Evolutionary conservation across 1,140 invertebrate genomes (phyloP).

Genomic region (Neotoxoptera formosana): DNA sequence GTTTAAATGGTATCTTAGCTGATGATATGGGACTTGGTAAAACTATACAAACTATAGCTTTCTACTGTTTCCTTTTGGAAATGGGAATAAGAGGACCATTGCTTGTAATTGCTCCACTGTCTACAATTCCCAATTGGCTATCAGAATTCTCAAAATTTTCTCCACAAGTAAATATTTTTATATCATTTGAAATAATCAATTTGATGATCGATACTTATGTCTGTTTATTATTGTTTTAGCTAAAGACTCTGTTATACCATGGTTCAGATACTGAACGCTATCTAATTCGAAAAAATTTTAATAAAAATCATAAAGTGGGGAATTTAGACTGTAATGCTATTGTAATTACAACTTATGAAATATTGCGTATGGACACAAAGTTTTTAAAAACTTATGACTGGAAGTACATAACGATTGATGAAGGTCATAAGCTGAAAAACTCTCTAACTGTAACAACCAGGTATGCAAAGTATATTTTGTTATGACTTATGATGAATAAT

Average conservation of each 20-base stretch:
- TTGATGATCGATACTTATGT: background rate
- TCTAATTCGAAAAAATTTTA: constrained; percentile 63
- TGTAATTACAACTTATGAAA: constrained; percentile 71
- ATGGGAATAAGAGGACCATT: constrained; percentile 69
- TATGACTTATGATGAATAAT: background rate
- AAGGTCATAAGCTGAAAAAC: constrained; percentile 79
- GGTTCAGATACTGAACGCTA: constrained; percentile 64
- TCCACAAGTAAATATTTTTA: constrained; percentile 64
- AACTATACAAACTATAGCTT: constrained; percentile 75
- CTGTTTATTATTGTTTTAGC: constrained; percentile 61
- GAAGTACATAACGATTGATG: constrained; percentile 77
- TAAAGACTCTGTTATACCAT: constrained; percentile 71
- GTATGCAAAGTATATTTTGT: constrained; percentile 63
- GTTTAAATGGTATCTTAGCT: constrained; percentile 78
- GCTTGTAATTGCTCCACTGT: constrained; percentile 73
- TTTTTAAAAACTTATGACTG: constrained; percentile 66
- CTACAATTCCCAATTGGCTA: constrained; percentile 77
- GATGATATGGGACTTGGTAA: constrained; percentile 86
- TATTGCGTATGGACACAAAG: constrained; percentile 66
- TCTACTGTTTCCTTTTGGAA: constrained; percentile 69
- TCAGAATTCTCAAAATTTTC: constrained; percentile 74
- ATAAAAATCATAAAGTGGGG: constrained; percentile 62
- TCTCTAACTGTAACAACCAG: constrained; percentile 67
- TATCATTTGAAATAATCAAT: constrained; percentile 59
- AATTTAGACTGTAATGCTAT: constrained; percentile 64